Evolutionary conservation across 2,113 vertebrate genomes (phyloP).

Genomic region (Dipodomys stephensi): DNA sequence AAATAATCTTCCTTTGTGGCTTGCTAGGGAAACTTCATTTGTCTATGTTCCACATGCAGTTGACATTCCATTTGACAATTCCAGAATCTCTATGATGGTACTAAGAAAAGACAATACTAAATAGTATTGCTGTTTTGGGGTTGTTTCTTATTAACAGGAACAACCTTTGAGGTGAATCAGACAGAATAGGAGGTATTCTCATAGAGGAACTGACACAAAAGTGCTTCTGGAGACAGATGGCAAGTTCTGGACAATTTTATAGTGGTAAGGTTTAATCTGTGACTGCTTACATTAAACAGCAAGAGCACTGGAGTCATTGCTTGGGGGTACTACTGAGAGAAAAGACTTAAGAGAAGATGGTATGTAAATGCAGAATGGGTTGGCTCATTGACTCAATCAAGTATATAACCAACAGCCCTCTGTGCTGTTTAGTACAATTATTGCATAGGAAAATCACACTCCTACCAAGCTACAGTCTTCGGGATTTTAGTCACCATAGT

Average conservation of each 20-base stretch:
- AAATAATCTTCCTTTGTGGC: neutral
- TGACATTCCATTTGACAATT: neutral
- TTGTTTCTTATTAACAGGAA: constrained; percentile 33
- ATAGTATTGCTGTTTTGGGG: neutral
- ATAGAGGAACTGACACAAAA: constrained; percentile 34
- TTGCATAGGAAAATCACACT: neutral
- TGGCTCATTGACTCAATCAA: constrained; percentile 52
- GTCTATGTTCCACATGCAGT: no score
- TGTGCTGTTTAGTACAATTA: constrained; percentile 65
- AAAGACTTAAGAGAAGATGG: constrained; percentile 49
- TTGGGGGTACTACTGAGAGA: constrained; percentile 37
- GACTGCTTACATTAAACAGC: constrained; percentile 50
- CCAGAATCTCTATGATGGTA: neutral
- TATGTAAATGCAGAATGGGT: constrained; percentile 53
- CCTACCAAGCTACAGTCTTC: constrained; percentile 11
- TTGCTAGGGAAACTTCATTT: neutral
- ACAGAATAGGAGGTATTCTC: neutral
- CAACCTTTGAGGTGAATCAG: neutral
- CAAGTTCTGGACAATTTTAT: constrained; percentile 46
- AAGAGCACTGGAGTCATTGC: constrained; percentile 20
- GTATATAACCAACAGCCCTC: constrained; percentile 1
- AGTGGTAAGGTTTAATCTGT: constrained; percentile 52
- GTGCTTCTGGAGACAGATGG: constrained; percentile 27
- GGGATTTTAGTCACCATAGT: constrained; percentile 67
- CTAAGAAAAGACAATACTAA: neutral